phyloP scores from a whole-genome alignment of 2,888 invertebrate genomes.

The Nomada fabriciana region DNA sequence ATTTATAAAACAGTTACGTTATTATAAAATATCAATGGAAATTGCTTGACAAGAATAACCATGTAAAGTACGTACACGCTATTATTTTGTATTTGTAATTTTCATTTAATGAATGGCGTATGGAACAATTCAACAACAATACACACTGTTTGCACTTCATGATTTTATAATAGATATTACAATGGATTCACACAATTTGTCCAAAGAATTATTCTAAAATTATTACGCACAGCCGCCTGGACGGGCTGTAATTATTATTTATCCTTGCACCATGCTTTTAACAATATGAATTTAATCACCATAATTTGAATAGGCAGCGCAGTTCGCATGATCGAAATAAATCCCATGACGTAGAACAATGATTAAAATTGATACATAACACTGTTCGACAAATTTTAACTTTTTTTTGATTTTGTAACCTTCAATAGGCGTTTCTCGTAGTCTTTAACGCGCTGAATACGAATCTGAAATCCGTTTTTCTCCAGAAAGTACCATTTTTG shows the following conservation, averaged over 20 bases:
- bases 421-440: too few species aligned
- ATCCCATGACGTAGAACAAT: background rate
- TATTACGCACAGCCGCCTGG: background rate
- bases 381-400: too few species aligned
- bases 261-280: background rate
- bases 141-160: background rate
- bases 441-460: too few species aligned
- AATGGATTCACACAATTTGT: background rate
- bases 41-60: background rate
- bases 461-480: too few species aligned
- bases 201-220: constrained; percentile 1
- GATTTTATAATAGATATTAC: background rate
- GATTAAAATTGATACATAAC: background rate
- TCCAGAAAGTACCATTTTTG: too few species aligned
- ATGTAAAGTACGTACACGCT: background rate
- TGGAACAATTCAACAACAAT: background rate
- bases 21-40: too few species aligned
- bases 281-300: constrained; percentile 6
- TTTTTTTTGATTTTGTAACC: too few species aligned
- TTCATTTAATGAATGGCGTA: background rate
- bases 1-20: too few species aligned
- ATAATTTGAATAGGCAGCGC: background rate
- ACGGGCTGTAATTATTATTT: background rate
- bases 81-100: background rate
- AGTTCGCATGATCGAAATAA: background rate